phyloP scores from a whole-genome alignment of 2,888 invertebrate genomes.

The Anthophora plumipes region DNA sequence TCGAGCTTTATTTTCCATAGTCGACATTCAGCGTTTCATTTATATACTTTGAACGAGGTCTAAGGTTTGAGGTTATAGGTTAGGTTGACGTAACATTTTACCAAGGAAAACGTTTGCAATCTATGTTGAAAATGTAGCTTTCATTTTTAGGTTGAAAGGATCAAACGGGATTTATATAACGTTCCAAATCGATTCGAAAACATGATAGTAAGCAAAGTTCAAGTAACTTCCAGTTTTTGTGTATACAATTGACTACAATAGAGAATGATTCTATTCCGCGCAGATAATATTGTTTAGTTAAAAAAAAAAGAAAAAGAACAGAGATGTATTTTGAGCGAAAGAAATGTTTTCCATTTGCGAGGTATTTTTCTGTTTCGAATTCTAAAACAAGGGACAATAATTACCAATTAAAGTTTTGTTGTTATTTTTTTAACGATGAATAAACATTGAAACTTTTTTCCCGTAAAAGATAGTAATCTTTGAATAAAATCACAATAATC shows the following conservation, averaged over 20 bases:
- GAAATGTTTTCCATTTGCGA: conserved; percentile 29
- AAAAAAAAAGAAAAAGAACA: not conserved
- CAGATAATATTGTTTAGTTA: not conserved
- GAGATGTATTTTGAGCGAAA: not conserved
- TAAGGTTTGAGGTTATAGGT: not conserved
- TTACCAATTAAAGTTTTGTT: conserved; percentile 30
- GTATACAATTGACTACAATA: not conserved
- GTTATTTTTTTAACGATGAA: not conserved
- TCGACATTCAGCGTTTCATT: conserved; percentile 1
- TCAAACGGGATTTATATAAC: not conserved
- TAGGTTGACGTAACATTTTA: not conserved
- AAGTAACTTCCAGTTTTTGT: conserved; percentile 12
- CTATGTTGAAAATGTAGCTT: not conserved
- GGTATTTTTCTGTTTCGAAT: conserved; percentile 1
- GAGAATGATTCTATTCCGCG: not conserved
- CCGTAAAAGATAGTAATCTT: not conserved
- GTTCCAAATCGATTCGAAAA: conserved; percentile 16
- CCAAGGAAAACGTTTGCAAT: not conserved
- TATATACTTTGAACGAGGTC: not conserved
- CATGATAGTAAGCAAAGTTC: not conserved
- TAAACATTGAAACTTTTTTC: not conserved
- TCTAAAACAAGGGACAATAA: conserved; percentile 47
- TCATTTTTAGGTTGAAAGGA: too few relatives aligned
- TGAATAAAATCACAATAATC: conserved; percentile 13
- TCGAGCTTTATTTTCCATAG: conserved; percentile 19